Base-by-base conservation (phyloP, 2,888 invertebrate species). In the Tortrix viridana region DNA sequence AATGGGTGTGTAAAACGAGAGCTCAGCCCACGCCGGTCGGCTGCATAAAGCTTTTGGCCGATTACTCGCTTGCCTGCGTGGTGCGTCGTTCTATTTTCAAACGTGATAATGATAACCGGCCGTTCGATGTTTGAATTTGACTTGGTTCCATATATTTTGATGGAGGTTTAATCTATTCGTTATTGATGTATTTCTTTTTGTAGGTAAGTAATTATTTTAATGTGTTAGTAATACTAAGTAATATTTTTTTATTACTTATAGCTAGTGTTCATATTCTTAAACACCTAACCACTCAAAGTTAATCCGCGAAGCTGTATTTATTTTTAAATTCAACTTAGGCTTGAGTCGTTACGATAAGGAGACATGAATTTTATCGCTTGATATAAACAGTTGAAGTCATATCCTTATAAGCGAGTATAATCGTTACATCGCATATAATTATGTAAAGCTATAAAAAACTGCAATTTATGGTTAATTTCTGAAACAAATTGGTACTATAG, bases 41-140 rank as follows among this genome's bases (percentile, higher is more conserved):
- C 12, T 67, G 73, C 77, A 80, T 85, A 86, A 86, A 89, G 90
- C 89, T 89, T 85, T 88, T 86, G 87, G 81, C 84, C 89, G 91
- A 90, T 90, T 90, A 90, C 89, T 85, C 82, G 85, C 79, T 79
- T 81, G 88, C 85, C 82, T 83, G 85, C 84, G 80, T 90, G 86
- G 90, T 89, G 89, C 89, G 91, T 55, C 88, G 89, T 89, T 89
- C 89, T 86, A 88, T 89, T 89, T 89, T 86, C 85, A 85, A 88
- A 89, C 82, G 89, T 88, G 89, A 88, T 90, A 89, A 89, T 89
- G 89, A 88, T 89, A 89, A 89, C 86, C 84, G 87, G 85, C 65
- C 67, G 66, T 68, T 69, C 68, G 65, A 58, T 54, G 52, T 64
- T 63, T 50, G 60, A 65, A 60, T 43, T 55, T 63, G 46, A 55